Percentiles rank a stretch among this genome's conserved stretches.
These are phyloP conservation scores for Carettochelys insculpta DNA, from an alignment of 2,113 vertebrate species.

Conservation along the genomic window DNA sequence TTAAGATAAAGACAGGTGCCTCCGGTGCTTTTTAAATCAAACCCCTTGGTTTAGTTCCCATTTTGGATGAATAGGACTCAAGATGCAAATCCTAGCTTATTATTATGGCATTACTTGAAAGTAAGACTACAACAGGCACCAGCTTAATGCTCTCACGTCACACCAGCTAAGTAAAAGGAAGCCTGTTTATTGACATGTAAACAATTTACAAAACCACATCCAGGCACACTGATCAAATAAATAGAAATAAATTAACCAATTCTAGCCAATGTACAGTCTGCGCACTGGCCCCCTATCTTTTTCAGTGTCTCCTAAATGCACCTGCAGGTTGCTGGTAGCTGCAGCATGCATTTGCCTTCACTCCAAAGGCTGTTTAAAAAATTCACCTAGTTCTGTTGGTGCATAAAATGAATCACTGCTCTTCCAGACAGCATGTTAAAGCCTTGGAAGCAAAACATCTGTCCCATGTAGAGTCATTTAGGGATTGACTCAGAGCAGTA, in stretches of 20 bases:
- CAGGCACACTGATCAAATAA: neutral
- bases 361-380: neutral
- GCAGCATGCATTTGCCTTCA: neutral
- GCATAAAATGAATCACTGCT: neutral
- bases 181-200: neutral
- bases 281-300: rapidly evolving
- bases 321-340: neutral
- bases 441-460: neutral
- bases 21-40: no score
- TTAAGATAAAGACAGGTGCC: no score
- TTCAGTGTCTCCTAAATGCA: neutral
- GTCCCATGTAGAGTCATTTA: neutral
- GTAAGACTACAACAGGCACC: neutral
- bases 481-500: neutral
- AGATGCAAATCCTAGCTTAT: neutral
- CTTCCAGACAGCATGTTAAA: neutral
- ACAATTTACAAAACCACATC: neutral
- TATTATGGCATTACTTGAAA: neutral
- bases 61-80: no score
- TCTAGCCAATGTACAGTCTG: rapidly evolving
- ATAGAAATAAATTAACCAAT: neutral
- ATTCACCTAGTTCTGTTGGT: neutral
- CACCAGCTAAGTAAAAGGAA: neutral
- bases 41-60: no score
- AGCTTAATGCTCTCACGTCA: rapidly evolving